Percentiles rank a stretch among this genome's conserved stretches.
phyloP scores from a whole-genome alignment of 2,113 vertebrate genomes.

The Sus scrofa region DNA sequence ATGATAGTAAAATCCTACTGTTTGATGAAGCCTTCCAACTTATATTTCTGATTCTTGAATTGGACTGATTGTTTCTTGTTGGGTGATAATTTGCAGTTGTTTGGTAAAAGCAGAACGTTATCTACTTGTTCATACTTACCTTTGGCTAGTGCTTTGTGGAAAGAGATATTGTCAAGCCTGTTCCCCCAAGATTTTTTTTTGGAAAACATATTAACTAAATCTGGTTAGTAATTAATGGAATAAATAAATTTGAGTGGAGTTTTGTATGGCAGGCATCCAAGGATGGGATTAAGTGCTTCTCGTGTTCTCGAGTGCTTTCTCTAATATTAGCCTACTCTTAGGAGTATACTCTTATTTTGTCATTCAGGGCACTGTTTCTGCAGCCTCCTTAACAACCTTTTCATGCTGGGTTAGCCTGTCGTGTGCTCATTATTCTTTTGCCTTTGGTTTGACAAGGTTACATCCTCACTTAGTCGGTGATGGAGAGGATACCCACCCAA shows the following conservation, averaged over 20 bases:
- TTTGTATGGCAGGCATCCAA: constrained; percentile 59
- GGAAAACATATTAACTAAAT: constrained; percentile 39
- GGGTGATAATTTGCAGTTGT: constrained; percentile 48
- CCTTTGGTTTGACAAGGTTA: constrained; percentile 80
- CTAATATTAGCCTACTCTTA: constrained; percentile 38
- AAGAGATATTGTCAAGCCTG: constrained; percentile 44
- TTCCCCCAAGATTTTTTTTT: constrained; percentile 53
- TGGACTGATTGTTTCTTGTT: not conserved
- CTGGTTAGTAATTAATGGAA: constrained; percentile 69
- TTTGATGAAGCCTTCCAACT: constrained; percentile 21
- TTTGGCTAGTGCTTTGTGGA: constrained; percentile 42
- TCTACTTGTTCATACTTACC: constrained; percentile 13
- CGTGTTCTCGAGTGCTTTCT: constrained; percentile 39
- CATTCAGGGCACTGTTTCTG: constrained; percentile 39
- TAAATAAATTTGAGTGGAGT: constrained; percentile 36
- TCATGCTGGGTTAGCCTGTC: constrained; percentile 40
- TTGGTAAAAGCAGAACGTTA: not conserved
- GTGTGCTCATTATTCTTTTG: constrained; percentile 64
- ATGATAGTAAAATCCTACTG: not conserved
- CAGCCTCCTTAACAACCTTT: constrained; percentile 26
- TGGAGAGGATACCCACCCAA: constrained; percentile 55
- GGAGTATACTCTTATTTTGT: constrained; percentile 67
- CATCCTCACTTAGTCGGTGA: constrained; percentile 56
- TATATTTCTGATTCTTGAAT: constrained; percentile 46
- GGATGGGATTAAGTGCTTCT: constrained; percentile 47